Evolutionary conservation across 1,140 invertebrate genomes (phyloP), one percentile per base, ranked within the genome.

Genomic region (Penaeus chinensis): DNA sequence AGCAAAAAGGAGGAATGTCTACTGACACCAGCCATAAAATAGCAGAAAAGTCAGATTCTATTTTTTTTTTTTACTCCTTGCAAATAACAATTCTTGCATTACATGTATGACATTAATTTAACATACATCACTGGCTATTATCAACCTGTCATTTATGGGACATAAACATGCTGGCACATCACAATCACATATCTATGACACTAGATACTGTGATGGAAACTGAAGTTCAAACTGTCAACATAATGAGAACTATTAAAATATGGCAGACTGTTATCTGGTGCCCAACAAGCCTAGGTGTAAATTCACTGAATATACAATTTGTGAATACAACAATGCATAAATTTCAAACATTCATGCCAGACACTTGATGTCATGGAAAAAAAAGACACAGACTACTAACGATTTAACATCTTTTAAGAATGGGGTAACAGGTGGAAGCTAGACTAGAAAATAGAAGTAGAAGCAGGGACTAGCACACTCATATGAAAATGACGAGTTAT

Each of bases 1-100:
- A 82, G 80, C 80, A 87, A 87, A 87, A 82, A 82, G 79, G 85
- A 87, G 85, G 85, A 87, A 87, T 87, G 85, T 87, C 79, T 87
- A 87, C 85, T 77, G 80, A 87, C 78, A 82, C 61, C 79, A 87
- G 69, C 80, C 76, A 87, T 62, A 82, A 78, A 87, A 74, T 69
- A 82, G 71, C n/a, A 69, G 63, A 62, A 77, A 87, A 61, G 62
- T 65, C 61, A 74, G 16, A 62, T 54, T 54, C 16, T 54, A 54
- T 13, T 54, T 54, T 54, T 54, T 54, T 42, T 42, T 42, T 42
- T 42, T 32, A 60, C 27, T n/a, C 27, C 61, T 37, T 79, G 27
- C 77, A 61, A 79, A 79, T 79, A 79, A 60, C 54, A 79, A 79
- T 60, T 79, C 61, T 60, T 22, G 20, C 27, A 79, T 42, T 60